phyloP scores from a whole-genome alignment of 2,113 vertebrate genomes.

The Arothron firmamentum region DNA sequence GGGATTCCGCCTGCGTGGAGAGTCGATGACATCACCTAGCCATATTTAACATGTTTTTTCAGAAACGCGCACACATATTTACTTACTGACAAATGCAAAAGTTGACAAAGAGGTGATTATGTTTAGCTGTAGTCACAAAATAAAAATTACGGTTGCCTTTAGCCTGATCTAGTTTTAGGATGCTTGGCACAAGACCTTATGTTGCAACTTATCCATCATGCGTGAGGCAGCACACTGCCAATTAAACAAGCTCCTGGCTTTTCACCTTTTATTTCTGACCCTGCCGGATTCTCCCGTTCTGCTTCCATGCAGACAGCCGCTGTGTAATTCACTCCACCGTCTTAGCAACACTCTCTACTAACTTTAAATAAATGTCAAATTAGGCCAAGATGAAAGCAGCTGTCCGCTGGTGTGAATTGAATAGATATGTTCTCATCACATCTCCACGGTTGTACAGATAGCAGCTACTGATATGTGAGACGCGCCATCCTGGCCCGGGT shows the following conservation, averaged over 20 bases:
- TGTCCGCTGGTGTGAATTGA: slow-evolving; percentile 43
- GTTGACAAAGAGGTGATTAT: background rate
- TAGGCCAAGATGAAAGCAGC: slow-evolving; percentile 61
- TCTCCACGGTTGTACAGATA: slow-evolving; percentile 31
- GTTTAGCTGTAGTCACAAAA: background rate
- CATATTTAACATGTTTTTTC: slow-evolving; percentile 20
- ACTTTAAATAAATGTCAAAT: slow-evolving; percentile 68
- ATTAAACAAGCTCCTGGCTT: slow-evolving; percentile 31
- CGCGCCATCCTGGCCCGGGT: too few relatives aligned
- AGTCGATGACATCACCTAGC: slow-evolving; percentile 37
- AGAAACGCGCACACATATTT: background rate
- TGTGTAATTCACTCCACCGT: slow-evolving; percentile 51
- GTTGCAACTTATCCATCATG: slow-evolving; percentile 4
- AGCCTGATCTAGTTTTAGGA: background rate
- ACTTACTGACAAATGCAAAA: background rate
- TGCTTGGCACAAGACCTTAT: slow-evolving; percentile 1
- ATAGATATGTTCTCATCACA: slow-evolving; percentile 42
- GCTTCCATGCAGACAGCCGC: slow-evolving; percentile 16
- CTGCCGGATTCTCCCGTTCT: slow-evolving; percentile 27
- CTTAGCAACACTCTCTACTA: slow-evolving; percentile 28
- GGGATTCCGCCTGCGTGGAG: slow-evolving; percentile 56
- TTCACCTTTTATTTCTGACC: slow-evolving; percentile 50
- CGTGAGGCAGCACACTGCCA: background rate
- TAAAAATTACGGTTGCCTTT: background rate
- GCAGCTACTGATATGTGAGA: slow-evolving; percentile 11